Base-by-base conservation (phyloP, 2,888 invertebrate genomes). In the Polymixis flavicincta region DNA sequence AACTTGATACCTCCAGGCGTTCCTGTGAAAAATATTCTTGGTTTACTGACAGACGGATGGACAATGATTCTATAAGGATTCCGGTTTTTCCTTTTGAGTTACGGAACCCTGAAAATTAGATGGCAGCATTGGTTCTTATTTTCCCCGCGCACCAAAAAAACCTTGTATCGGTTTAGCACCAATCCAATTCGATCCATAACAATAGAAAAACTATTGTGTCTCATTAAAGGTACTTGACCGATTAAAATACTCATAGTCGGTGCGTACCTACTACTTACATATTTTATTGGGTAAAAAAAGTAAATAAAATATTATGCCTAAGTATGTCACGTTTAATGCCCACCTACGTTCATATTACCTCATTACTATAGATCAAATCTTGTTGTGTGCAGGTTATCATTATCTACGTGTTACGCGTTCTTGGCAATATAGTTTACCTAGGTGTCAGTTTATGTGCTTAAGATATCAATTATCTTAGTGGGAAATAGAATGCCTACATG, bases 401-500 rank as follows among this genome's bases (percentile, higher is more conserved):
- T 48, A 48, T 28, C 13, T 22, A 50, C 22, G 1, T 28, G 28
- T 59, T 28, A 50, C 22, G 1, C 22, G 22, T 59, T 28, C 14
- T 57, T 42, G 9, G 25, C 32, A 55, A 8, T 55, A 60, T 55
- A 60, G 42, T 66, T 57, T 50, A 25, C 25, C 14, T 42, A 59
- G 37, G 8, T 32, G 48, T 54, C 59, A n/a, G 52, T 48, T 63
- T 37, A 74, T n/a, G n/a, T 1, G 57, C 32, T 50, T 32, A 57
- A 28, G 48, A 63, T 25, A 65, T 76, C 32, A 76, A 76, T 76
- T 76, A 64, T 28, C 25, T n/a, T 77, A 69, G 76, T 82, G 54
- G 32, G 19, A 78, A 66, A 70, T 57, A 32, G 17, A 61, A 61
- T 66, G 2, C 28, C 28, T 11, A 77, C 45, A 57, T 76, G 52